Evolutionary conservation across 2,113 vertebrate species (phyloP).

Genomic region (Eupsittula cactorum): DNA sequence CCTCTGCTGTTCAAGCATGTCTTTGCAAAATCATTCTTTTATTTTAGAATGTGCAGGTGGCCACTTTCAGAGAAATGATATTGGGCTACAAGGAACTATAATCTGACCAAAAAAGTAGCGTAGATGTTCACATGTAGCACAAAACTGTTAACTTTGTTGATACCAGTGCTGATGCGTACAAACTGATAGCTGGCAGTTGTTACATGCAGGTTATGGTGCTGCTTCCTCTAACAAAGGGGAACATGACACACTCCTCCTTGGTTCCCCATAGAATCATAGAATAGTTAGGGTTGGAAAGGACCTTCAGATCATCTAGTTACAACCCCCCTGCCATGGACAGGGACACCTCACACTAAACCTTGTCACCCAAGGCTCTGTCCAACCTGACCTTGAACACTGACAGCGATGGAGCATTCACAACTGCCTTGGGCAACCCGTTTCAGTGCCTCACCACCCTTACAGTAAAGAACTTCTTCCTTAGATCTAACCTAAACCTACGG

Average conservation of each 20-base stretch:
- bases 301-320: background rate
- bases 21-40: background rate
- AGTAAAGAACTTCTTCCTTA: background rate
- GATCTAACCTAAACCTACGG: background rate
- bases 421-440: background rate
- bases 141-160: background rate
- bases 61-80: background rate
- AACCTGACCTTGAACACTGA: background rate
- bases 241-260: background rate
- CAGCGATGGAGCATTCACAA: background rate
- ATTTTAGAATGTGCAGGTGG: background rate
- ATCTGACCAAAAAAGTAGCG: background rate
- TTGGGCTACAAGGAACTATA: background rate
- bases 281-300: background rate
- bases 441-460: background rate
- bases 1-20: background rate
- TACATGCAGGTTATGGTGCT: background rate
- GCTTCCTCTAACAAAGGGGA: background rate
- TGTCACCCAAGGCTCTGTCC: background rate
- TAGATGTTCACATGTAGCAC: background rate
- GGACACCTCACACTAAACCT: background rate
- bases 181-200: rapidly evolving
- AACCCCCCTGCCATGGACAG: background rate
- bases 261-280: background rate
- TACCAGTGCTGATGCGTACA: background rate